phyloP scores from a whole-genome alignment of 2,113 vertebrate genomes.

The Loxodonta africana region DNA sequence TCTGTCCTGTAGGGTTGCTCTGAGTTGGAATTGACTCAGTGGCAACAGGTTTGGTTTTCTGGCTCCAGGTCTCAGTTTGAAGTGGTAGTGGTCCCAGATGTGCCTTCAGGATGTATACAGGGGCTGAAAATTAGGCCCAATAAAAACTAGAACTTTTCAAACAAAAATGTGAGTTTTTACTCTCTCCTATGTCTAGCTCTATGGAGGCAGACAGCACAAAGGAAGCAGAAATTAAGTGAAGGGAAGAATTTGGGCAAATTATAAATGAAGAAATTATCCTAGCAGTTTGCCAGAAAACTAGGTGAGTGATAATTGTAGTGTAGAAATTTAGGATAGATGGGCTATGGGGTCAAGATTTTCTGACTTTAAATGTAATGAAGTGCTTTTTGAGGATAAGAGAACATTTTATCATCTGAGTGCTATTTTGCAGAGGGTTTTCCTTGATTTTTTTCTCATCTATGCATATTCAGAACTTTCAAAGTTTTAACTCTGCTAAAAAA shows the following conservation, averaged over 20 bases:
- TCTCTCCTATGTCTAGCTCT: neutral
- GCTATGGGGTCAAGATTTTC: neutral
- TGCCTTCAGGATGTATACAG: neutral
- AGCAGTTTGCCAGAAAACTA: slow-evolving; percentile 23
- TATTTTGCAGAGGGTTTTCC: neutral
- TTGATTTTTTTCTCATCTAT: neutral
- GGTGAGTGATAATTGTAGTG: neutral
- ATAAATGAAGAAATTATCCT: neutral
- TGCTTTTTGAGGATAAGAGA: neutral
- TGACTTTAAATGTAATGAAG: neutral
- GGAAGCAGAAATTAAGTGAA: neutral
- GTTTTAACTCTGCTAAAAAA: neutral
- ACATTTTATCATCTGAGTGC: neutral
- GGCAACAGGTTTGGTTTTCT: no score
- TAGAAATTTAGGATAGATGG: neutral
- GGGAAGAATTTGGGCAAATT: neutral
- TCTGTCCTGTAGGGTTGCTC: no score
- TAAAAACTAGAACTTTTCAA: neutral
- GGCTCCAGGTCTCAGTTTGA: neutral
- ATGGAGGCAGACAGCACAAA: neutral
- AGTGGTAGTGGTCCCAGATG: neutral
- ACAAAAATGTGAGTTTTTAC: neutral
- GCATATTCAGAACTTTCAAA: neutral
- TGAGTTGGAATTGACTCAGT: no score
- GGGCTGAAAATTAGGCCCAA: neutral